phyloP scores from a whole-genome alignment of 2,113 vertebrate species.

The Glaucomys volans region DNA sequence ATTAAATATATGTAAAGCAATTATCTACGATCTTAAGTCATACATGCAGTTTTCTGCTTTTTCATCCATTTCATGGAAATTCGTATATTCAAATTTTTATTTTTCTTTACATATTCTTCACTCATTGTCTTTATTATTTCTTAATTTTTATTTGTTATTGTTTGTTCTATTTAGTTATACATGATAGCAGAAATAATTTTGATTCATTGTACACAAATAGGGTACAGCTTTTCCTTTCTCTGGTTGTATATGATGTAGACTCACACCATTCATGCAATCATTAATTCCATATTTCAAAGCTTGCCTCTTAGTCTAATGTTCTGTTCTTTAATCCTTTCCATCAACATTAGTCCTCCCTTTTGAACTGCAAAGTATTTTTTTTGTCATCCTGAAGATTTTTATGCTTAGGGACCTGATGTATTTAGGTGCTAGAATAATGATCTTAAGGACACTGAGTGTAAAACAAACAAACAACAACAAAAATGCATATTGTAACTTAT shows the following conservation, averaged over 20 bases:
- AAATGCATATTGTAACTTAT: neutral
- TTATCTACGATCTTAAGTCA: neutral
- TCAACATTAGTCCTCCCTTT: neutral
- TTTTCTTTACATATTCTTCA: neutral
- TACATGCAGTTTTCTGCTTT: neutral
- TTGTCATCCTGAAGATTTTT: neutral
- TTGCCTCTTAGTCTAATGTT: neutral
- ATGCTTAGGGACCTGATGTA: neutral
- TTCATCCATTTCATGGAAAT: neutral
- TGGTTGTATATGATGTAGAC: too few species aligned
- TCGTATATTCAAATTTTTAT: neutral
- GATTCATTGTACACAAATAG: too few species aligned
- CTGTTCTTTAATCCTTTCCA: neutral
- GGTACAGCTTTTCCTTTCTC: too few species aligned
- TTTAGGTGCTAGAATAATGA: neutral
- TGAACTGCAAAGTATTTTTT: neutral
- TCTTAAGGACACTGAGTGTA: neutral
- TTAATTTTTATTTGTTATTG: too few species aligned
- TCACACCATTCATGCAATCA: too few species aligned
- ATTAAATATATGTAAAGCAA: neutral
- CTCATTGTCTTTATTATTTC: neutral
- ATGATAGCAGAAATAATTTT: too few species aligned
- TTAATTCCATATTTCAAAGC: neutral
- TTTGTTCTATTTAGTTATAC: too few species aligned
- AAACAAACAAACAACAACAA: neutral